Evolutionary conservation across 2,888 invertebrate species (phyloP).

Genomic region (Cryptocephalus moraei): DNA sequence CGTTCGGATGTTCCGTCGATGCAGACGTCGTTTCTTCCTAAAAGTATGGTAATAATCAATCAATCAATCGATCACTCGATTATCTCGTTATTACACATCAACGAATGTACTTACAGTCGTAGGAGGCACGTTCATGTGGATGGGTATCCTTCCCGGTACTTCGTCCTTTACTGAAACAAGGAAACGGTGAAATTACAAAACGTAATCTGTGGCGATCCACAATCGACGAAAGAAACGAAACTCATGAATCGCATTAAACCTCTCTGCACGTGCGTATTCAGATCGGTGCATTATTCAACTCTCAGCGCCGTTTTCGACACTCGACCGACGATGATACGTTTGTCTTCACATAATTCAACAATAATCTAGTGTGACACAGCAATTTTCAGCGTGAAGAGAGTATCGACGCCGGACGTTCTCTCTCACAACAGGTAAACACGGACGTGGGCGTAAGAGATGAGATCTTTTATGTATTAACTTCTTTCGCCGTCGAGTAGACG

Average conservation of each 20-base stretch:
- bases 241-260: too few relatives aligned
- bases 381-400: too few relatives aligned
- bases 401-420: too few relatives aligned
- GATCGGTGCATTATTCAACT: too few relatives aligned
- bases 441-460: too few relatives aligned
- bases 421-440: too few relatives aligned
- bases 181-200: neutral
- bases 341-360: neutral
- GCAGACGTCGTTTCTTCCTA: slow-evolving; percentile 13
- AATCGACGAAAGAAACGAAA: too few relatives aligned
- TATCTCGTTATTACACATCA: too few relatives aligned
- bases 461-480: too few relatives aligned
- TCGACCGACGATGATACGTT: neutral
- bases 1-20: slow-evolving; percentile 5
- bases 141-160: slow-evolving; percentile 25
- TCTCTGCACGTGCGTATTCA: too few relatives aligned
- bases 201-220: neutral
- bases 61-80: neutral
- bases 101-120: slow-evolving; percentile 13
- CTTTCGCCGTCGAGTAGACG: too few relatives aligned
- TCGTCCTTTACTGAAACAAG: slow-evolving; percentile 24
- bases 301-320: neutral
- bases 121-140: slow-evolving; percentile 22
- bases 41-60: slow-evolving; percentile 1
- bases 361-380: too few relatives aligned